A percentile compares a stretch with the other conserved stretches of the same genome.
phyloP scores from a whole-genome alignment of 64 coral and sea anemone species.

The Pocillopora damicornis region DNA sequence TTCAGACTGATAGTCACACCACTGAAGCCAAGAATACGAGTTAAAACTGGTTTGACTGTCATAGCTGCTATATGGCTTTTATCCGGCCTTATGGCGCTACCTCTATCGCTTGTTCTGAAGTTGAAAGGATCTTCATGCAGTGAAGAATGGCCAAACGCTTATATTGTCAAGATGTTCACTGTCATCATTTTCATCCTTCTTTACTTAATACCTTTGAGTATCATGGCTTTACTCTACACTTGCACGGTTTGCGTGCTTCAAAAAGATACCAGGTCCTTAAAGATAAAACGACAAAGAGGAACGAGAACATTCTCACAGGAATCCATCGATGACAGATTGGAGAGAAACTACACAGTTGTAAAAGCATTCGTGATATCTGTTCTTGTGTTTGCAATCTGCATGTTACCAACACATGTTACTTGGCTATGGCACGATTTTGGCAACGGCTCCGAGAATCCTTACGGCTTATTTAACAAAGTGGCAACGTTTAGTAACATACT shows the following conservation, averaged over 20 bases:
- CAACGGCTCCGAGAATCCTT: background rate
- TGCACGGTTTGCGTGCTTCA: background rate
- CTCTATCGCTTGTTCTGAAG: background rate
- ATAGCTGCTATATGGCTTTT: background rate
- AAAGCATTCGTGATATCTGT: constrained; percentile 53
- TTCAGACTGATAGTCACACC: constrained; percentile 41
- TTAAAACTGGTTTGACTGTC: background rate
- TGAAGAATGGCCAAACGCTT: constrained; percentile 23
- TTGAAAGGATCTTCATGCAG: background rate
- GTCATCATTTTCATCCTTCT: background rate
- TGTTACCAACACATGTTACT: constrained; percentile 43
- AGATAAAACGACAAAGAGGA: background rate
- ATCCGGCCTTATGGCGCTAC: background rate
- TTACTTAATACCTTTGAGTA: constrained; percentile 12
- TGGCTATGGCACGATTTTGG: constrained; percentile 68
- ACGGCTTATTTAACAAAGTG: background rate
- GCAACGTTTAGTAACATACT: constrained; percentile 54
- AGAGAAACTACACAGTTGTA: constrained; percentile 26
- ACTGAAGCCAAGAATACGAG: constrained; percentile 17
- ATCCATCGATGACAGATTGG: background rate
- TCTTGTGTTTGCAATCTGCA: constrained; percentile 44
- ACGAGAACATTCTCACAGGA: background rate
- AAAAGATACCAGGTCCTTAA: background rate
- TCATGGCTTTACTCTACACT: background rate
- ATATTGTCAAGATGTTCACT: constrained; percentile 7